Percentiles rank a stretch among this genome's conserved stretches.
phyloP scores from a whole-genome alignment of 2,888 invertebrate species.

The Leptura quadrifasciata region DNA sequence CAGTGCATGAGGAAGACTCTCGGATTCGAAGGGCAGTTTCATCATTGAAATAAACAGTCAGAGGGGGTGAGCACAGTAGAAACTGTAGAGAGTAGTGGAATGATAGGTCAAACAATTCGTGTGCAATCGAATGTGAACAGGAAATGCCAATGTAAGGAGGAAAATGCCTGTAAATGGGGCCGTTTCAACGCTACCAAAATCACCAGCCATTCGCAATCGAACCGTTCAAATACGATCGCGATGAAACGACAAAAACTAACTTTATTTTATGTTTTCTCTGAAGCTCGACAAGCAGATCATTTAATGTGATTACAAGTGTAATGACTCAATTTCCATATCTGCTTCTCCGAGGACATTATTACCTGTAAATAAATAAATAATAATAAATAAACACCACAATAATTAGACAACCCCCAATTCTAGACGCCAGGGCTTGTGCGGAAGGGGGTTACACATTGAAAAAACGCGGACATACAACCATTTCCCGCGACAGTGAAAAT shows the following conservation, averaged over 20 bases:
- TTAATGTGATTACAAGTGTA: slow-evolving; percentile 19
- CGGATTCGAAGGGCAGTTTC: slow-evolving; percentile 65
- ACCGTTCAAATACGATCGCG: slow-evolving; percentile 55
- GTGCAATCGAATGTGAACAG: slow-evolving; percentile 73
- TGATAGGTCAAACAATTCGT: slow-evolving; percentile 74
- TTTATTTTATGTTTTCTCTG: slow-evolving; percentile 58
- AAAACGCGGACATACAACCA: too few species aligned
- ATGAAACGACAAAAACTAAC: slow-evolving; percentile 59
- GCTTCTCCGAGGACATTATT: not conserved
- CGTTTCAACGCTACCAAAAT: slow-evolving; percentile 68
- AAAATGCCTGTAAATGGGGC: slow-evolving; percentile 73
- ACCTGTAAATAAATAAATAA: too few species aligned
- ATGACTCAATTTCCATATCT: not conserved
- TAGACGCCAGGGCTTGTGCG: too few species aligned
- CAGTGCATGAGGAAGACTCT: slow-evolving; percentile 61
- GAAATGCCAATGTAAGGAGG: slow-evolving; percentile 73
- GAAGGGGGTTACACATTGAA: too few species aligned
- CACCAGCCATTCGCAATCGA: slow-evolving; percentile 61
- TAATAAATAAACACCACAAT: too few species aligned
- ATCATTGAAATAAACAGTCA: slow-evolving; percentile 61
- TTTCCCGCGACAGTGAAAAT: too few species aligned
- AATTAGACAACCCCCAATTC: too few species aligned
- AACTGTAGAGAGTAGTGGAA: slow-evolving; percentile 62
- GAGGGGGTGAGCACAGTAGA: slow-evolving; percentile 53
- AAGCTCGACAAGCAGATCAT: slow-evolving; percentile 11